phyloP scores from a whole-genome alignment of 2,113 vertebrate genomes.

The Gopherus flavomarginatus region DNA sequence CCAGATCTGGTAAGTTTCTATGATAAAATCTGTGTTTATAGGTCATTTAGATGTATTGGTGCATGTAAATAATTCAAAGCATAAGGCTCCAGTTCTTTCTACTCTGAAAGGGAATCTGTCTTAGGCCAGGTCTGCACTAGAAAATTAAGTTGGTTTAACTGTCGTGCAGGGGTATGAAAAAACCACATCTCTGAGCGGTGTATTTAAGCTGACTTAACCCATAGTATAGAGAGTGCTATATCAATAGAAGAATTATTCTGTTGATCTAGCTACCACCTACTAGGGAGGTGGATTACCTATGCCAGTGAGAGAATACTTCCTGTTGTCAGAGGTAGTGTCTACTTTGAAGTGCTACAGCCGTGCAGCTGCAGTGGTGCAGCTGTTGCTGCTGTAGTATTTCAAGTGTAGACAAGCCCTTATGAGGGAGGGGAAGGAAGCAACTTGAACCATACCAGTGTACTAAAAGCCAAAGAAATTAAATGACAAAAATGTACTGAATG shows the following conservation, averaged over 20 bases:
- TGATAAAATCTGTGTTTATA: background rate
- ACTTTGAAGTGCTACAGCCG: background rate
- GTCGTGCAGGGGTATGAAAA: background rate
- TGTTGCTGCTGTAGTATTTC: background rate
- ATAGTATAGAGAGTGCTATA: background rate
- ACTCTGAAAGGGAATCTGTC: background rate
- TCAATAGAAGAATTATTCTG: background rate
- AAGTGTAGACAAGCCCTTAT: background rate
- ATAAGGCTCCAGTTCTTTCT: background rate
- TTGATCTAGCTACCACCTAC: background rate
- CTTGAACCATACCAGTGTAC: background rate
- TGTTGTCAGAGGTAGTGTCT: background rate
- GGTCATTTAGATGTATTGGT: background rate
- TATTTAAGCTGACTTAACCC: background rate
- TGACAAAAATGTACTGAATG: background rate
- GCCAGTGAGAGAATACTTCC: background rate
- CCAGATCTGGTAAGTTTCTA: constrained; percentile 82
- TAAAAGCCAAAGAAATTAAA: constrained; percentile 9
- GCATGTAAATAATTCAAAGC: background rate
- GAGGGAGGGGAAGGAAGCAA: background rate
- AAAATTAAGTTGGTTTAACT: background rate
- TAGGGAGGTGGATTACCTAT: background rate
- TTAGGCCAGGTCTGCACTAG: background rate
- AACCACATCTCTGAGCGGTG: background rate
- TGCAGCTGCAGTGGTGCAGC: too few relatives aligned